Percentiles rank a stretch among this genome's conserved stretches.
These are phyloP conservation scores for Thereva unica DNA, from an alignment of 2,888 invertebrate species.

Conservation along the genomic window DNA sequence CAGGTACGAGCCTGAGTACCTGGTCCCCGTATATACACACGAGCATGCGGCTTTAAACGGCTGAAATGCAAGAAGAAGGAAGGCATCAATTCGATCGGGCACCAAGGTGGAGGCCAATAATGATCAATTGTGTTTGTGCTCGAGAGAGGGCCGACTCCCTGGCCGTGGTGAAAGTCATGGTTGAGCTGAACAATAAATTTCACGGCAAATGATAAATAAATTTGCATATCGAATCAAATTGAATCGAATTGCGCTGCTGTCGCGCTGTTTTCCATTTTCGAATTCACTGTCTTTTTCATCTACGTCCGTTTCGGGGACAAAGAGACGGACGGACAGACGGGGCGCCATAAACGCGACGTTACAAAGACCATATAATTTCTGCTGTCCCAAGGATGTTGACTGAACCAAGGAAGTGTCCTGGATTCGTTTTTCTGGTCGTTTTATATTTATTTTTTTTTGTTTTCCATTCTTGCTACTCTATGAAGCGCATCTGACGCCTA, in stretches of 20 bases:
- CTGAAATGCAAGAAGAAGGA: no score
- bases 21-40: no score
- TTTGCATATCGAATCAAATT: slow-evolving; percentile 34
- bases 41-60: no score
- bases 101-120: slow-evolving; percentile 10
- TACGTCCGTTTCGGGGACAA: neutral
- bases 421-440: no score
- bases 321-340: neutral
- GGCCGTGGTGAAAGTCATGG: slow-evolving; percentile 34
- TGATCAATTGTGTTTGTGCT: slow-evolving; percentile 32
- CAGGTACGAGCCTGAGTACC: no score
- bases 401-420: no score
- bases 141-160: slow-evolving; percentile 1
- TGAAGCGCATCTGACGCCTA: no score
- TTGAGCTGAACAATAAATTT: slow-evolving; percentile 34
- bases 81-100: slow-evolving; percentile 18
- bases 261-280: slow-evolving; percentile 10
- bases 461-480: no score
- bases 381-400: no score
- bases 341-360: neutral
- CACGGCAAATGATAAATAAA: slow-evolving; percentile 34
- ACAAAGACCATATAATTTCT: no score
- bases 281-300: slow-evolving; percentile 4
- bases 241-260: slow-evolving; percentile 30
- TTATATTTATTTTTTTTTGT: no score